Base-by-base conservation (phyloP, 1,140 invertebrate species). In the Polypedilum vanderplanki region DNA sequence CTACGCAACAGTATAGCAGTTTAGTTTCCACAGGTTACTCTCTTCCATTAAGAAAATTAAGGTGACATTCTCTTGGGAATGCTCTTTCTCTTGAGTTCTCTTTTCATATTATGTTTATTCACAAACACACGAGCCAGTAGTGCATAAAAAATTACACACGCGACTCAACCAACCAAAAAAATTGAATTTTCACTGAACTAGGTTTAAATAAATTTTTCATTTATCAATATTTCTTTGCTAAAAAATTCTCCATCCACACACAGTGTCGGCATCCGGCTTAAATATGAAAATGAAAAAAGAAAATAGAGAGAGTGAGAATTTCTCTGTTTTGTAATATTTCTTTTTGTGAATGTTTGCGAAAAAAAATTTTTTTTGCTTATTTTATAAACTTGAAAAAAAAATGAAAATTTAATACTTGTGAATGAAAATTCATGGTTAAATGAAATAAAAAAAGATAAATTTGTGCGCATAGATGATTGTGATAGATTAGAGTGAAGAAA, bases 1-100 rank as follows among this genome's bases (percentile, higher is more conserved):
- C 17, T 17, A 70, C 65, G 65, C 20, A 18, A 22, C 20, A 17
- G n/a, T 15, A 1, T 57, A 1, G 46, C 1, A 57, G 2, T 70
- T 10, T 22, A 70, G 17, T 20, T 70, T 22, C 17, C 18, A 70
- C 65, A 70, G 17, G 17, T 70, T 33, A 33, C 24, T 33, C 24
- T 70, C 17, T 70, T 70, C 65, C 65, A 70, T 70, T 70, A 20
- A 22, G 65, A 70, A 70, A 70, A 70, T 70, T 70, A 70, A 70
- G 65, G 17, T 70, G 65, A 70, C 46, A 57, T 57, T 70, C 65
- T 70, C 65, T 20, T 20, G 65, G 65, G 65, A 70, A 15, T 33
- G 5, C 5, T 33, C 24, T 3, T 5, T 33, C 24, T 33, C 24
- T 33, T n/a, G n/a, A n/a, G n/a, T n/a, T n/a, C n/a, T 46, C 9